Conservation (phyloP, 2,888 invertebrate species). For the Agelastica alni region DNA sequence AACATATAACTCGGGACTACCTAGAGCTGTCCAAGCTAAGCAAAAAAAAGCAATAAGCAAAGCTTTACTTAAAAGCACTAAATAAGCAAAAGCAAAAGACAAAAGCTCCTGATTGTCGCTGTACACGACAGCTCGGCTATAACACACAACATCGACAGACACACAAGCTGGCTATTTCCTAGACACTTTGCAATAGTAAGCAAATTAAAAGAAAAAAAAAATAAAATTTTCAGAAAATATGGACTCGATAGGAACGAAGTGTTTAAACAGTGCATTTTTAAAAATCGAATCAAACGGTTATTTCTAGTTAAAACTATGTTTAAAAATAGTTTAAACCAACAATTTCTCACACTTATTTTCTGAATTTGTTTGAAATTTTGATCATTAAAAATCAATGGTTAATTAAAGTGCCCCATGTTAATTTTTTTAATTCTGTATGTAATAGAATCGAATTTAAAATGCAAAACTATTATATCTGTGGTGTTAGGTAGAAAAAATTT, state of each 20-base stretch:
- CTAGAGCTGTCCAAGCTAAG: conserved; percentile 42
- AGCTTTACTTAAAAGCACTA: conserved; percentile 41
- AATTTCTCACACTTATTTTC: too few species aligned
- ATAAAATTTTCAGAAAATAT: conserved; percentile 32
- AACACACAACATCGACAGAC: conserved; percentile 46
- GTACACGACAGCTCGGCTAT: conserved; percentile 42
- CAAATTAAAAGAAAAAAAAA: conserved; percentile 41
- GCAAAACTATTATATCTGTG: too few species aligned
- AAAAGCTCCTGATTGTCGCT: conserved; percentile 32
- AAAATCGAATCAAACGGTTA: conserved; percentile 3
- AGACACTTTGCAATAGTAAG: conserved; percentile 44
- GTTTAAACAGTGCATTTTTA: conserved; percentile 27
- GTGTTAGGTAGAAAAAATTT: too few species aligned
- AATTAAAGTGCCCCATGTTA: too few species aligned
- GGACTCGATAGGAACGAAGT: conserved; percentile 31
- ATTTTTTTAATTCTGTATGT: too few species aligned
- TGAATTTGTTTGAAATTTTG: too few species aligned
- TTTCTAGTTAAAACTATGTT: too few species aligned
- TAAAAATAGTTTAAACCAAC: too few species aligned
- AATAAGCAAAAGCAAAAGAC: conserved; percentile 41
- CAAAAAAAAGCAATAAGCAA: conserved; percentile 39
- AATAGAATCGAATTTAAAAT: too few species aligned
- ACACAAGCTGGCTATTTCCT: conserved; percentile 51
- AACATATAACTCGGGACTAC: conserved; percentile 46
- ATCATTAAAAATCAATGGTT: too few species aligned